Evolutionary conservation across 2,113 vertebrate genomes (phyloP).

Genomic region (Zootoca vivipara): DNA sequence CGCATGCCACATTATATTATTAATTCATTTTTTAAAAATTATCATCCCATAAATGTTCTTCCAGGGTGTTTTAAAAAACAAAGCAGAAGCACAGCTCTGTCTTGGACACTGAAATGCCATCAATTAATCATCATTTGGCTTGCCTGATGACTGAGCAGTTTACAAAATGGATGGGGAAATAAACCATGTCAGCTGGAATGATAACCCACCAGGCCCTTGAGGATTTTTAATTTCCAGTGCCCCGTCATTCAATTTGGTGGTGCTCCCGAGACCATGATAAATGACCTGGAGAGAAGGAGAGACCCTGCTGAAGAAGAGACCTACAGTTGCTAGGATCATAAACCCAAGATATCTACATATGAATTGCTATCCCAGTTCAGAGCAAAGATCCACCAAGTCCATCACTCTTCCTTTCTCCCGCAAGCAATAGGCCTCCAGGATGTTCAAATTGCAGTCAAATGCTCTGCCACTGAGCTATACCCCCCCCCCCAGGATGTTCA

Average conservation of each 20-base stretch:
- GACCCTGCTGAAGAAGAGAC: background rate
- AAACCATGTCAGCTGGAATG: background rate
- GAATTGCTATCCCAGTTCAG: too few species aligned
- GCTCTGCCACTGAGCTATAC: too few species aligned
- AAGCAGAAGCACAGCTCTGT: background rate
- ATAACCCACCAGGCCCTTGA: background rate
- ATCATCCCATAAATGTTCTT: conserved; percentile 40
- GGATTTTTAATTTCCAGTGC: background rate
- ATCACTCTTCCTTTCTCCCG: too few species aligned
- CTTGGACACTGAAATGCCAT: conserved; percentile 26
- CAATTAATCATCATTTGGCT: conserved; percentile 41
- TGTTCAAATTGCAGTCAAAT: too few species aligned
- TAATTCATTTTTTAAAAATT: conserved; percentile 51
- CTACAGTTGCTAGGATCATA: too few species aligned
- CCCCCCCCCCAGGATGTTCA: too few species aligned
- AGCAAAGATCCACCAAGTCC: too few species aligned
- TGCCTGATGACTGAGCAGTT: background rate
- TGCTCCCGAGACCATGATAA: background rate
- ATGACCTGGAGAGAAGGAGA: background rate
- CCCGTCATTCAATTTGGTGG: background rate
- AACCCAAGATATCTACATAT: too few species aligned
- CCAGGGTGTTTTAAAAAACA: conserved; percentile 11
- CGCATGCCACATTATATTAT: conserved; percentile 20
- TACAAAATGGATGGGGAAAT: conserved; percentile 28
- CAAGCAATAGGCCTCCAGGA: too few species aligned